Percentiles rank a stretch among this genome's conserved stretches.
Evolutionary conservation across 2,797 vertebrate genomes (phyloP).

Genomic region (Hypotaenidia philippensis): DNA sequence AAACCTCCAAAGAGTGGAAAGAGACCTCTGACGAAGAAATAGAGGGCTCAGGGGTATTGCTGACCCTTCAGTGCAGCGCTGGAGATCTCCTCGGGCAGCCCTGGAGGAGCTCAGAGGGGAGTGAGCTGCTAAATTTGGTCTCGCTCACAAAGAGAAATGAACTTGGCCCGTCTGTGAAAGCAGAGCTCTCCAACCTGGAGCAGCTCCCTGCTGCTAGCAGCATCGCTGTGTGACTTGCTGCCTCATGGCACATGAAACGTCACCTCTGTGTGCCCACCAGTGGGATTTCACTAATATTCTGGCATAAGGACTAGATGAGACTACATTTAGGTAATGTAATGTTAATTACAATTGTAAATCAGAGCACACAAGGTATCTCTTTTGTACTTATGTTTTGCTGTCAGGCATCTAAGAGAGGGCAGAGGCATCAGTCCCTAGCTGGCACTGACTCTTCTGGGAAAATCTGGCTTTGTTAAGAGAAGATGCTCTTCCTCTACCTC

Average conservation of each 20-base stretch:
- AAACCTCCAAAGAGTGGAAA: background rate
- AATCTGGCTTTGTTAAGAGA: background rate
- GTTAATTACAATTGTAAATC: background rate
- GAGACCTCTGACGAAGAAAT: background rate
- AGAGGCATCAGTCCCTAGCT: background rate
- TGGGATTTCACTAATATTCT: background rate
- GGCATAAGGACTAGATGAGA: fast-evolving
- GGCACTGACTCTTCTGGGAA: background rate
- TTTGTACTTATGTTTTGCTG: background rate
- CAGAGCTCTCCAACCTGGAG: background rate
- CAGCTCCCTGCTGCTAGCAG: fast-evolving
- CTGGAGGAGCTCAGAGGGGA: background rate
- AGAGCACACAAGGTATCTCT: background rate
- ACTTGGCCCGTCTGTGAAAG: background rate
- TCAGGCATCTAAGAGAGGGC: background rate
- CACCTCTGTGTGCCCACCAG: fast-evolving
- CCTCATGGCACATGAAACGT: fast-evolving
- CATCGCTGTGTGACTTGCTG: fast-evolving
- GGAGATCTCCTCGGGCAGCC: background rate
- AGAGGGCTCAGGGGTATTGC: background rate
- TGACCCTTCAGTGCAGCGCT: background rate
- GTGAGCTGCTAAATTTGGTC: fast-evolving
- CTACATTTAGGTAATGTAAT: background rate
- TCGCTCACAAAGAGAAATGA: background rate
- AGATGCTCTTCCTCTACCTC: background rate